Conservation (phyloP, 2,797 vertebrate species). For the Euthynnus affinis region DNA sequence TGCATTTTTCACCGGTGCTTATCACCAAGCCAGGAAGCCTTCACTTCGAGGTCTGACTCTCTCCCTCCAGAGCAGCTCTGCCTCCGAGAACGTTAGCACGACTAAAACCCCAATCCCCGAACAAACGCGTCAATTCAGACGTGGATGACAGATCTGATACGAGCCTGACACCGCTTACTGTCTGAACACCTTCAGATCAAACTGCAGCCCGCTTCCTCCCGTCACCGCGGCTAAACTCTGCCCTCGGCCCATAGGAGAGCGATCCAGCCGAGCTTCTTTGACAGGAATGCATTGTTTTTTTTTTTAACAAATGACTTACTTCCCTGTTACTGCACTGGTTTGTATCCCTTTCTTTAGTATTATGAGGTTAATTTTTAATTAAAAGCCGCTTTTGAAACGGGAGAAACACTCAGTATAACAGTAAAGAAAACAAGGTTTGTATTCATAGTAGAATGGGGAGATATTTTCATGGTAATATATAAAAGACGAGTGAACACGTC, state of each 20-base stretch:
- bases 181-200: slow-evolving; percentile 38
- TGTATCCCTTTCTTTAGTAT: neutral
- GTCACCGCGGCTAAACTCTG: slow-evolving; percentile 29
- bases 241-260: neutral
- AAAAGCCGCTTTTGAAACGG: neutral
- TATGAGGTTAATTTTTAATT: slow-evolving; percentile 2
- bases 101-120: slow-evolving; percentile 19
- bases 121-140: slow-evolving; percentile 30
- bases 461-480: slow-evolving; percentile 39
- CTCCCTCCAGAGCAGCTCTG: slow-evolving; percentile 11
- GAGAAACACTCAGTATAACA: neutral
- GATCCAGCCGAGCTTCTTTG: neutral
- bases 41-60: slow-evolving; percentile 17
- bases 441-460: slow-evolving; percentile 8
- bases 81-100: slow-evolving; percentile 9
- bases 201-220: slow-evolving; percentile 8
- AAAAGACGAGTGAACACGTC: slow-evolving; percentile 24
- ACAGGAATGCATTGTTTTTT: neutral
- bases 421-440: slow-evolving; percentile 24
- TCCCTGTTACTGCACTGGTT: neutral
- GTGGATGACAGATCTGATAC: slow-evolving; percentile 29
- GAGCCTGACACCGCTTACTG: slow-evolving; percentile 19
- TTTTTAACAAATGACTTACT: neutral
- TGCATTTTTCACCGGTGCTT: slow-evolving; percentile 13
- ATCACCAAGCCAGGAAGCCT: slow-evolving; percentile 13